These are phyloP conservation scores for Entomyzon cyanotis DNA, from an alignment of 2,113 vertebrate genomes.

Conservation along the genomic window DNA sequence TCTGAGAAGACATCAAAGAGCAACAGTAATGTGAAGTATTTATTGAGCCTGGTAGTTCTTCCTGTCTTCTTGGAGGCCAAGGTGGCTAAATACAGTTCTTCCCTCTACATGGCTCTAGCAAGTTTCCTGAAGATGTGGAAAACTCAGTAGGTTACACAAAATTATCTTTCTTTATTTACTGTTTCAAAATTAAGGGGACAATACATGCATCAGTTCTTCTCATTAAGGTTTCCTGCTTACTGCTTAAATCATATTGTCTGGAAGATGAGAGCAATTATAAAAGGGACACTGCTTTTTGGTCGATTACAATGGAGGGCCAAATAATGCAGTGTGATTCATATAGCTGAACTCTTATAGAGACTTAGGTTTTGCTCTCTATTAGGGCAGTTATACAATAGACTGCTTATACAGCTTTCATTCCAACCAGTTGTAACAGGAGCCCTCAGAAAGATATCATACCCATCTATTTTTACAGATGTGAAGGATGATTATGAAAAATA, in stretches of 20 bases:
- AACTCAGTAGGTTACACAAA: background rate
- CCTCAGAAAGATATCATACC: background rate
- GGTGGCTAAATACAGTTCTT: background rate
- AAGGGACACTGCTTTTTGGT: background rate
- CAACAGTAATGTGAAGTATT: background rate
- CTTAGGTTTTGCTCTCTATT: background rate
- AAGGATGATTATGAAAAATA: background rate
- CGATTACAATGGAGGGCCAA: background rate
- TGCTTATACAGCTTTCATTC: background rate
- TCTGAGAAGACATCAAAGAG: background rate
- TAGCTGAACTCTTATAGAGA: background rate
- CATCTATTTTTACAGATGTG: background rate
- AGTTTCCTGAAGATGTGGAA: background rate
- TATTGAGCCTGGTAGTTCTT: background rate
- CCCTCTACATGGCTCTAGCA: background rate
- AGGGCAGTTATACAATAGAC: background rate
- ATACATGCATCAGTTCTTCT: background rate
- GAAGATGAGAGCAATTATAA: background rate
- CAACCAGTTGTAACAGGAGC: background rate
- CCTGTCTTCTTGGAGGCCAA: background rate
- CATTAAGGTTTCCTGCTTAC: background rate
- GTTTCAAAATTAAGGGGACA: background rate
- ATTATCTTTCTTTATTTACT: background rate
- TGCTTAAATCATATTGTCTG: background rate
- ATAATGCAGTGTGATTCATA: background rate